Percentiles rank a stretch among this genome's conserved stretches.
Conservation (phyloP, 2,888 invertebrate genomes). For the Tribolium freemani region DNA sequence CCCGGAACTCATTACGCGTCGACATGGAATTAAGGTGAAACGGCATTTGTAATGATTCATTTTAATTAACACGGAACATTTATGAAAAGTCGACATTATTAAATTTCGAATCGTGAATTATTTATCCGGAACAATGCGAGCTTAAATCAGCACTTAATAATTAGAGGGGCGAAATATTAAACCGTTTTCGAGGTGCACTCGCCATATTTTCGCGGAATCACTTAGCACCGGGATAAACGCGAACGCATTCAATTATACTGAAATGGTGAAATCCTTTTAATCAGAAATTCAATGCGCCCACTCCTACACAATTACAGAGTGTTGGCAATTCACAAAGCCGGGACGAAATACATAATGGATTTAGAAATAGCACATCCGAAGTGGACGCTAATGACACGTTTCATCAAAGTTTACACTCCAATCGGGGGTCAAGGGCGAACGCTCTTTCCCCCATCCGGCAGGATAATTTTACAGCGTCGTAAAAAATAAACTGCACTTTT, state of each 20-base stretch:
- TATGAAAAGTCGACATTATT: conserved; percentile 28
- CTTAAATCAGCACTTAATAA: conserved; percentile 36
- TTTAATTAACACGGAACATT: conserved; percentile 31
- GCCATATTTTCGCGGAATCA: conserved; percentile 46
- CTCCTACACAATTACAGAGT: conserved; percentile 52
- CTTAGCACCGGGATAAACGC: conserved; percentile 52
- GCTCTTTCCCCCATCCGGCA: neutral
- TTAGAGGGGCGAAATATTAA: conserved; percentile 27
- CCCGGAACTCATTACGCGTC: conserved; percentile 1
- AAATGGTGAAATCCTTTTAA: conserved; percentile 58
- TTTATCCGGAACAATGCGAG: conserved; percentile 26
- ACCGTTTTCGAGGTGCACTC: conserved; percentile 33
- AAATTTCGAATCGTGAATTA: conserved; percentile 29
- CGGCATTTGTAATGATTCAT: conserved; percentile 32
- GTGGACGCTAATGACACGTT: conserved; percentile 23
- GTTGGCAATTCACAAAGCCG: conserved; percentile 56
- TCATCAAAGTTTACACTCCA: neutral
- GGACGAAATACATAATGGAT: conserved; percentile 48
- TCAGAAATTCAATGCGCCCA: conserved; percentile 56
- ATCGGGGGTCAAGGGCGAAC: neutral
- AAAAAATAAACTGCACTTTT: conserved; percentile 19
- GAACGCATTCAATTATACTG: conserved; percentile 58
- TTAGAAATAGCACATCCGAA: conserved; percentile 23
- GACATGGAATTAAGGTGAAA: conserved; percentile 21
- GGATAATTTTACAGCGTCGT: neutral